Base-by-base conservation (phyloP, 2,888 invertebrate genomes). In the Sympetrum striolatum region DNA sequence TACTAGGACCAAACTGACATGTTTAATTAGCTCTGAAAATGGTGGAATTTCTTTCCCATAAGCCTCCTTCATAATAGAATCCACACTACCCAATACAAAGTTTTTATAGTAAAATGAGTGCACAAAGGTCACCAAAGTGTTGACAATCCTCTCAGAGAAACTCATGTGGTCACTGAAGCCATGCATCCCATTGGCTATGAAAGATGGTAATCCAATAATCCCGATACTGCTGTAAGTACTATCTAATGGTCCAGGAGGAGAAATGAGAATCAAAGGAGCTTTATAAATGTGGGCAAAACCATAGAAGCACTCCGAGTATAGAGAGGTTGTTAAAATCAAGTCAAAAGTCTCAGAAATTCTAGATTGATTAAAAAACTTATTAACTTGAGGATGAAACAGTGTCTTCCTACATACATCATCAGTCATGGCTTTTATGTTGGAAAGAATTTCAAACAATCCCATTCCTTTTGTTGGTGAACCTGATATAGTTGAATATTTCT, bases 41-140 rank as follows among this genome's bases (percentile, higher is more conserved):
- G 93, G 92, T 0, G 95, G 94, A 90, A 95, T 93, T 86, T 93
- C 35, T 14, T 94, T 92, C 0, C 95, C 95, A 92, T 95, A 95
- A 37, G 95, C 93, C 64, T 94, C 93, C 92, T 94, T 95, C 35
- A 95, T 94, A 90, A 95, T 94, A 90, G 92, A 92, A 94, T 95
- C 93, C 39, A 92, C 91, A 22, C 91, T 91, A n/a, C 91, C 90
- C 31, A 91, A 86, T 48, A 80, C 91, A 37, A 90, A 91, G 64
- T 90, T 91, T 48, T 81, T 53, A 4, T 90, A 6, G 35, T 90
- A 58, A 0, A 35, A 44, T 0, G 90, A 82, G 12, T 91, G 35
- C 4, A 91, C 12, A 2, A 91, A 8, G 5, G 81, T 79, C 5
- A 90, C 64, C 22, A 92, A 90, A 18, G 92, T 91, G 91, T 93